A percentile compares a stretch with the other conserved stretches of the same genome.
Evolutionary conservation across 2,888 invertebrate genomes (phyloP).

Genomic region (Nyleta sp.): DNA sequence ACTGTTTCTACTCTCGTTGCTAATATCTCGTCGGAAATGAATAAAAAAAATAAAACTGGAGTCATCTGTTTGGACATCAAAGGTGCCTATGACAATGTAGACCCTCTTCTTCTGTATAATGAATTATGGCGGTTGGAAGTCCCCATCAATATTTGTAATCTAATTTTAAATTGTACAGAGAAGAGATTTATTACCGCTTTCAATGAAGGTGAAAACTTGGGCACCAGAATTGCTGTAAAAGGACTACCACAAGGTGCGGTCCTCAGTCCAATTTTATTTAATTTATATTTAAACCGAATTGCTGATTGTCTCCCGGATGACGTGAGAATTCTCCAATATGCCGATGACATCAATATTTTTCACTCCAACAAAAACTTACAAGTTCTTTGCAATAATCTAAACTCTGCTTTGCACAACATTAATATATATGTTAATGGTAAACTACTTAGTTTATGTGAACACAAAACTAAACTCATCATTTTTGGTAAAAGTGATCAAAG

Average conservation of each 20-base stretch:
- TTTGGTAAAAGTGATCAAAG: not conserved
- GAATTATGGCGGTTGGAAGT: constrained; percentile 10
- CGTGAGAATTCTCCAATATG: not conserved
- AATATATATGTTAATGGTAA: not conserved
- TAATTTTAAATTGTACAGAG: not conserved
- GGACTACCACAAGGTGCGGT: constrained; percentile 1
- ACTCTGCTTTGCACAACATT: not conserved
- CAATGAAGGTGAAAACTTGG: not conserved
- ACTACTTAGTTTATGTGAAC: not conserved
- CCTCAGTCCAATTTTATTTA: not conserved
- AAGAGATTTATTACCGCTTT: not conserved
- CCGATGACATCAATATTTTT: not conserved
- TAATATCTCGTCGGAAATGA: not conserved
- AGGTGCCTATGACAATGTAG: constrained; percentile 1
- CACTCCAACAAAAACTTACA: not conserved
- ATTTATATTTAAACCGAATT: not conserved
- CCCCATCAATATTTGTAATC: not conserved
- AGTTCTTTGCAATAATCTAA: not conserved
- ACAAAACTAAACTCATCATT: constrained; percentile 2
- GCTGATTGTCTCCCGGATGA: not conserved
- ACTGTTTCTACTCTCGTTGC: not conserved
- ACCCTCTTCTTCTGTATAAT: constrained; percentile 7
- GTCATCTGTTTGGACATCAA: not conserved
- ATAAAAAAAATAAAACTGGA: constrained; percentile 3
- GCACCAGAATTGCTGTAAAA: not conserved